phyloP scores from a whole-genome alignment of 2,797 vertebrate genomes.

The Pteropus rufus region DNA sequence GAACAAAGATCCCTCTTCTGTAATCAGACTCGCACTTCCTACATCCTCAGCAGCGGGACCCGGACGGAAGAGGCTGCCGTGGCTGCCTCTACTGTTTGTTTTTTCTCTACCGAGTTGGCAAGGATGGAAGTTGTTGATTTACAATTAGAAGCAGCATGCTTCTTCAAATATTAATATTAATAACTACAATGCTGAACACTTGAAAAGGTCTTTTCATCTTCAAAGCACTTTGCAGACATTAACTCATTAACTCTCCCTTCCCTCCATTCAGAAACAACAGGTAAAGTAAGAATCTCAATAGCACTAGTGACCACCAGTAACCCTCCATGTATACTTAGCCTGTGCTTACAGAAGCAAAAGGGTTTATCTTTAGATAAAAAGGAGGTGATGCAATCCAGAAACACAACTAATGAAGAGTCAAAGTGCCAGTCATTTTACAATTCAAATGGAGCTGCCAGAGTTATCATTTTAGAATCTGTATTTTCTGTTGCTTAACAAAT shows the following conservation, averaged over 20 bases:
- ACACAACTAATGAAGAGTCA: background rate
- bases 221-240: slow-evolving; percentile 69
- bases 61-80: background rate
- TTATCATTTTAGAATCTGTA: background rate
- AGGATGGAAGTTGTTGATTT: slow-evolving; percentile 44
- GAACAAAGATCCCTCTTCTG: background rate
- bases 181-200: slow-evolving; percentile 62
- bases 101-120: slow-evolving; percentile 60
- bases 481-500: slow-evolving; percentile 42
- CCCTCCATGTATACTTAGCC: background rate
- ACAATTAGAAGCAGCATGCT: slow-evolving; percentile 65
- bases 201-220: slow-evolving; percentile 77
- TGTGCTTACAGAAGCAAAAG: background rate
- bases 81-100: slow-evolving; percentile 66
- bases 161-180: slow-evolving; percentile 77
- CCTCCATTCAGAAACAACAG: slow-evolving; percentile 33
- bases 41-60: background rate
- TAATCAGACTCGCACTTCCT: background rate
- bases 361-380: slow-evolving; percentile 14
- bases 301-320: background rate
- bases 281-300: background rate
- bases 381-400: background rate
- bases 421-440: slow-evolving; percentile 27
- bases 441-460: background rate
- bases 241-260: slow-evolving; percentile 47